Percentiles rank a stretch among this genome's conserved stretches.
Evolutionary conservation across 2,888 invertebrate species (phyloP).

Genomic region (Eumerus sabulonum): DNA sequence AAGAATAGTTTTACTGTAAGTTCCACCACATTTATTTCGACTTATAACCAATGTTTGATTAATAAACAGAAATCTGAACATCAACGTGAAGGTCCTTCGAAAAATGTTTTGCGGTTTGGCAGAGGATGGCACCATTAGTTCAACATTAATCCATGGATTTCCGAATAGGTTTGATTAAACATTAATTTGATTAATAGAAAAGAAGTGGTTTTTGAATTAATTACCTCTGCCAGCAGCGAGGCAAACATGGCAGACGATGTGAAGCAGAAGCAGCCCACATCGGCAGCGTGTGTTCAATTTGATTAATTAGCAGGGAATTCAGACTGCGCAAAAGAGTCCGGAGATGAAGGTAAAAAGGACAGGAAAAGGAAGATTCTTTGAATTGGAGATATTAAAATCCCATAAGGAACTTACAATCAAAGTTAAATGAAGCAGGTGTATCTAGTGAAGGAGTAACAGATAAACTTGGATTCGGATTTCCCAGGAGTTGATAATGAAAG

Average conservation of each 20-base stretch:
- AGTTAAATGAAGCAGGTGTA: not conserved
- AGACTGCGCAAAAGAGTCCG: no score
- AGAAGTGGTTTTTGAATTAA: constrained; percentile 36
- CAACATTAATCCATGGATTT: not conserved
- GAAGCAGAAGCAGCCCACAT: not conserved
- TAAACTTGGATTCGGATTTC: no score
- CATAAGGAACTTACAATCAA: not conserved
- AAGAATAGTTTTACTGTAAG: no score
- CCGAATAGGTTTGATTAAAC: constrained; percentile 29
- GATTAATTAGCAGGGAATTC: constrained; percentile 24
- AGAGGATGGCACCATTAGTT: no score
- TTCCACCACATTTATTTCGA: no score
- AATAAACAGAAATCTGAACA: no score
- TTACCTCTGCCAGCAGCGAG: not conserved
- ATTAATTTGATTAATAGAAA: constrained; percentile 53
- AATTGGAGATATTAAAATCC: constrained; percentile 1
- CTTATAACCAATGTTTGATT: no score
- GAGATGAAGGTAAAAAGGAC: no score
- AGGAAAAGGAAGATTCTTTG: no score
- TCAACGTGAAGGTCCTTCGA: constrained; percentile 7
- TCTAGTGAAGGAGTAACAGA: not conserved
- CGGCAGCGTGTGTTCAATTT: constrained; percentile 6
- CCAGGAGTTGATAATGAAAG: constrained; percentile 1
- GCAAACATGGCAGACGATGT: not conserved
- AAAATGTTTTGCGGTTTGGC: constrained; percentile 14